Evolutionary conservation across 2,113 vertebrate species (phyloP).

Genomic region (Etheostoma spectabile): DNA sequence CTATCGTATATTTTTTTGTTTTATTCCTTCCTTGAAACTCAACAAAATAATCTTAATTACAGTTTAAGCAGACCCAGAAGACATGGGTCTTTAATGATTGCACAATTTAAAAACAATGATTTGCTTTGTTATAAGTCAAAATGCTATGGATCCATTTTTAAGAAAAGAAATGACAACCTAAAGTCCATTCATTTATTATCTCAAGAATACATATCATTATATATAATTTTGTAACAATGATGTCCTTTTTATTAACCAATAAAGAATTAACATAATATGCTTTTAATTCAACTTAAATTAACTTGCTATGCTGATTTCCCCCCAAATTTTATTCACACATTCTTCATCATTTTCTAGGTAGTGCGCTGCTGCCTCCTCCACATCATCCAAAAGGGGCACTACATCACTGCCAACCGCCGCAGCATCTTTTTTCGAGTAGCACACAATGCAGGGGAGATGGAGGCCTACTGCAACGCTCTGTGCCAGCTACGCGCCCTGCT

Average conservation of each 20-base stretch:
- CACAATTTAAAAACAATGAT: slow-evolving; percentile 11
- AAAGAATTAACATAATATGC: background rate
- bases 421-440: slow-evolving; percentile 91
- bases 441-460: slow-evolving; percentile 90
- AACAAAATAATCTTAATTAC: slow-evolving; percentile 51
- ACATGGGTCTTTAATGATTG: slow-evolving; percentile 22
- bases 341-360: slow-evolving; percentile 70
- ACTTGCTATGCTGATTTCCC: background rate
- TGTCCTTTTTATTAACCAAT: background rate
- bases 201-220: background rate
- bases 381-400: slow-evolving; percentile 91
- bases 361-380: slow-evolving; percentile 91
- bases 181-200: background rate
- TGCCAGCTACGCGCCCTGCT: slow-evolving; percentile 91
- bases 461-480: slow-evolving; percentile 90
- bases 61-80: slow-evolving; percentile 16
- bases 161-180: background rate
- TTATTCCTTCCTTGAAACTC: slow-evolving; percentile 12
- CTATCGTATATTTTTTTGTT: slow-evolving; percentile 18
- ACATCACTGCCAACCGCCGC: slow-evolving; percentile 89
- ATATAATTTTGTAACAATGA: background rate
- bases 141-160: background rate
- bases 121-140: slow-evolving; percentile 12
- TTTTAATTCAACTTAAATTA: background rate
- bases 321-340: background rate